These are phyloP conservation scores for Clunio marinus DNA, from an alignment of 2,888 invertebrate species.

Conservation along the genomic window DNA sequence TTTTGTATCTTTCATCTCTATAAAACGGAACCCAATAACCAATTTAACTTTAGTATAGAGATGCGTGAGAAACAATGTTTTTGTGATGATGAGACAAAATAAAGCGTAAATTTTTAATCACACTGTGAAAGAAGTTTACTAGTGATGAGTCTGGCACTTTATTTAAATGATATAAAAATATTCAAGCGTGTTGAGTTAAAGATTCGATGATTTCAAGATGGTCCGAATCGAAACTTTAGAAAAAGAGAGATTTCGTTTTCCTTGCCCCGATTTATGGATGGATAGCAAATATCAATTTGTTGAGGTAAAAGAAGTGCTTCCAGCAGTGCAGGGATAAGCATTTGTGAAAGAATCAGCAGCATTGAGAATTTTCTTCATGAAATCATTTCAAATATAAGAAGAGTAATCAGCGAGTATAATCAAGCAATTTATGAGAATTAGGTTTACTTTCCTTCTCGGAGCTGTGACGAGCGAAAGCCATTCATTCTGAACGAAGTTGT, in stretches of 20 bases:
- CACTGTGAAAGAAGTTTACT: too few relatives aligned
- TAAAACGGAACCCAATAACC: neutral
- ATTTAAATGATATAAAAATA: too few relatives aligned
- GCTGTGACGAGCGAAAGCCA: slow-evolving; percentile 10
- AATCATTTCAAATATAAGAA: neutral
- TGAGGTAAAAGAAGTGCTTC: slow-evolving; percentile 24
- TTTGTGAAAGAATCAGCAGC: neutral
- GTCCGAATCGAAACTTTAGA: slow-evolving; percentile 18
- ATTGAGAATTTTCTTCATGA: neutral
- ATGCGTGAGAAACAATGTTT: neutral
- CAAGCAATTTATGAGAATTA: slow-evolving; percentile 39
- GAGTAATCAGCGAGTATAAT: slow-evolving; percentile 14
- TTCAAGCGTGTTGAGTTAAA: too few relatives aligned
- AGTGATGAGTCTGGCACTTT: too few relatives aligned
- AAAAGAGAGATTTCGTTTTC: neutral
- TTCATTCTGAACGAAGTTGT: slow-evolving; percentile 1
- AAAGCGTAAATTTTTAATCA: too few relatives aligned
- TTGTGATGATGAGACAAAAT: neutral
- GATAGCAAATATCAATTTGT: slow-evolving; percentile 13
- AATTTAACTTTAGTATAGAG: neutral
- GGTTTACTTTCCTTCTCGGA: slow-evolving; percentile 31
- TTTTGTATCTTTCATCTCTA: too few relatives aligned
- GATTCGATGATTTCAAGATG: neutral
- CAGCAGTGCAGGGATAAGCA: neutral
- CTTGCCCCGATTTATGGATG: slow-evolving; percentile 16